Evolutionary conservation across 2,888 invertebrate genomes (phyloP).

Genomic region (Cinara cedri): DNA sequence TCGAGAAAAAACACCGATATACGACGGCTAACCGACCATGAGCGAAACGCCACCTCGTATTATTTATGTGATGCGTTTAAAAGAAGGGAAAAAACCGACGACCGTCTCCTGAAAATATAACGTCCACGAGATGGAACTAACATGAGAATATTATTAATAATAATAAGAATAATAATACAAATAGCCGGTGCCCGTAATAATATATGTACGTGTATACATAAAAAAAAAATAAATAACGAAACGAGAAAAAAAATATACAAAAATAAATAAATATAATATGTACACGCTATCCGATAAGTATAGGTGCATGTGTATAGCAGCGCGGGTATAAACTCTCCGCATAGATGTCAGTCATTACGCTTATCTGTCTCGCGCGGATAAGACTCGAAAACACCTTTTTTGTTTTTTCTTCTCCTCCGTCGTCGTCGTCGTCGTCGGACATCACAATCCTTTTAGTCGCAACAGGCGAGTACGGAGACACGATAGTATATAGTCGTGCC

Average conservation of each 20-base stretch:
- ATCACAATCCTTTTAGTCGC: constrained; percentile 39
- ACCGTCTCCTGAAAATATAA: constrained; percentile 9
- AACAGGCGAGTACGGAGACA: not conserved
- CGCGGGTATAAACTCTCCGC: not conserved
- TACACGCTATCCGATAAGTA: not conserved
- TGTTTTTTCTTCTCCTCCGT: no score
- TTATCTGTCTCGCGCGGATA: not conserved
- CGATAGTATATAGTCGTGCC: not conserved
- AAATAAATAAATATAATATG: not conserved
- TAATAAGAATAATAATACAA: not conserved
- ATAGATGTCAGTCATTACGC: not conserved
- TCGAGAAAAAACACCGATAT: constrained; percentile 6
- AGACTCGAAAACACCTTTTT: constrained; percentile 3
- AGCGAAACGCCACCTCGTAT: constrained; percentile 52
- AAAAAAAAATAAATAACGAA: not conserved
- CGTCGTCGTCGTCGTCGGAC: no score
- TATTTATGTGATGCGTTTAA: constrained; percentile 50
- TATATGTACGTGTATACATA: no score
- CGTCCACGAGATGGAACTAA: not conserved
- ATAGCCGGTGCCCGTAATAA: not conserved
- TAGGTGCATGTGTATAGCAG: no score
- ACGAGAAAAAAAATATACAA: not conserved
- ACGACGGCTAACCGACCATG: constrained; percentile 44
- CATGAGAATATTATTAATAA: no score
- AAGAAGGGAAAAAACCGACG: not conserved